Evolutionary conservation across 2,113 vertebrate genomes (phyloP), one percentile per base, ranked within the genome.

Genomic region (Cepphus grylle): DNA sequence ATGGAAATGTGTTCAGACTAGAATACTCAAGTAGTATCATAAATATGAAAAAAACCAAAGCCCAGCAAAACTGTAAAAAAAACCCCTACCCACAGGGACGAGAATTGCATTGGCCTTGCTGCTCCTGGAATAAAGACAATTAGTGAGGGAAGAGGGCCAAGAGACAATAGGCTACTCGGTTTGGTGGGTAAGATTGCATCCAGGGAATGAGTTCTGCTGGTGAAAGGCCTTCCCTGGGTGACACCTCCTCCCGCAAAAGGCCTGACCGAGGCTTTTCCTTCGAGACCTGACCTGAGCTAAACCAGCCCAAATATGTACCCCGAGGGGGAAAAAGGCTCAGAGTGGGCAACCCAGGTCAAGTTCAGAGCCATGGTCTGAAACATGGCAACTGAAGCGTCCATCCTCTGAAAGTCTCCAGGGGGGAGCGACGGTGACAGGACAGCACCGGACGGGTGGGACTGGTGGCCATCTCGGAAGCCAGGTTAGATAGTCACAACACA

Each of bases 21-120:
- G 22, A 70, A 70, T 26, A 42, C 12, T 55, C 5, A 20, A 81
- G n/a, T 70, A 25, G 21, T 40, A 71, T 14, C 23, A 52, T 4
- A 71, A 67, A 49, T 4, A 61, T 1, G 3, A 66, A 67, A 50
- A 55, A 25, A 50, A 13, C 3, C n/a, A 55, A 86, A 77, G 20
- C 12, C 12, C 53, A 69, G 25, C 10, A 81, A 86, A 90, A 29
- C 6, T 15, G 27, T 19, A 42, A 65, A 52, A 49, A 38, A 36
- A 3, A 3, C 1, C 1, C 10, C 11, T 30, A 6, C 19, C 20
- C 2, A 1, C 6, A 8, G 0, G 0, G 42, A 49, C 7, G n/a
- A 49, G 50, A 78, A 71, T 10, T 40, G 43, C 34, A 61, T 0
- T 55, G 47, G 38, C 52, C 42, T 32, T 59, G 59, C 14, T 79